Conservation (phyloP, 2,888 invertebrate genomes). For the Patella pellucida region DNA sequence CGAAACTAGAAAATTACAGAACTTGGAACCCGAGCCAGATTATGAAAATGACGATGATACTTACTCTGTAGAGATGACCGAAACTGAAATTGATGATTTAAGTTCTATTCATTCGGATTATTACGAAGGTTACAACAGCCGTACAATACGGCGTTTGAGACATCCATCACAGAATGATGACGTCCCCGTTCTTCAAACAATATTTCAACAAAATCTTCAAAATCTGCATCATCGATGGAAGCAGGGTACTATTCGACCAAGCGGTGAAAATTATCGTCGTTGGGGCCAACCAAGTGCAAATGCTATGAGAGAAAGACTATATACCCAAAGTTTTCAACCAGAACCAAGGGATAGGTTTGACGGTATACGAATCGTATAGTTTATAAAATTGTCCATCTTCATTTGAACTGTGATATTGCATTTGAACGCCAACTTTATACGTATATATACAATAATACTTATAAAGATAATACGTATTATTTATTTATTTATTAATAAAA, state of each 20-base stretch:
- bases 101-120: constrained; percentile 26
- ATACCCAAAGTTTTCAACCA: background rate
- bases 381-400: too few species aligned
- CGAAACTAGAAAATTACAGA: constrained; percentile 56
- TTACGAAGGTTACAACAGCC: constrained; percentile 28
- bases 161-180: constrained; percentile 39
- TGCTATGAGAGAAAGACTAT: constrained; percentile 2
- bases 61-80: constrained; percentile 24
- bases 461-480: too few species aligned
- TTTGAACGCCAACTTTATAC: too few species aligned
- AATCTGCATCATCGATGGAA: constrained; percentile 55
- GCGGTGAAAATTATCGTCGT: background rate
- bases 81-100: constrained; percentile 22
- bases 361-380: constrained; percentile 18
- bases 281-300: background rate
- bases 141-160: constrained; percentile 32
- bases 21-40: constrained; percentile 58
- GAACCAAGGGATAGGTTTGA: constrained; percentile 13
- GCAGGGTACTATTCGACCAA: constrained; percentile 40
- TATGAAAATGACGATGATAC: constrained; percentile 49
- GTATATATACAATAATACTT: too few species aligned
- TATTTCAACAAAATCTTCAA: constrained; percentile 59
- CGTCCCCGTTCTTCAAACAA: constrained; percentile 55
- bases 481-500: too few species aligned
- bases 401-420: too few species aligned